Base-by-base conservation (phyloP, 2,797 vertebrate species). In the Pantherophis vulpinus region DNA sequence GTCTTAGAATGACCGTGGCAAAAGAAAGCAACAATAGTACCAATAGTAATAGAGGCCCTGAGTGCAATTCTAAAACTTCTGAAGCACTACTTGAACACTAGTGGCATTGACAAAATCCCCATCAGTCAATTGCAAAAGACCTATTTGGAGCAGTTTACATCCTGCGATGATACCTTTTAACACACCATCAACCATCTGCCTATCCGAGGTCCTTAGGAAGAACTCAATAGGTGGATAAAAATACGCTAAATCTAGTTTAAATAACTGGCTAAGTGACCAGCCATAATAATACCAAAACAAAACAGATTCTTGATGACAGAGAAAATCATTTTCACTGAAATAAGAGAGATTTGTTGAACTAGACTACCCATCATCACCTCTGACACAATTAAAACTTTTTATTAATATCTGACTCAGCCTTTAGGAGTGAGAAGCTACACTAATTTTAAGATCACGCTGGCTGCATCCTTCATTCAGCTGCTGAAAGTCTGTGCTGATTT, bases 401-500 rank as follows among this genome's bases (percentile, higher is more conserved):
- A 42, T 25, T 25, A 42, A 37, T 79, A 5, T 83, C 1, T 1
- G 7, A 11, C 9, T 18, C 79, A 66, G 9, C 37, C 18, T 20
- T 54, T 86, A 29, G 29, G 51, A 89, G 27, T 27, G n/a, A 37
- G 25, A 54, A 70, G 37, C 60, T 2, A 1, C n/a, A 18, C 66
- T 54, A n/a, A 1, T n/a, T 89, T 37, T 54, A 86, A 86, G 51
- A 32, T 1, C 70, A n/a, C 54, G 14, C 58, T 92, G 63, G 27
- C 79, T 87, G 29, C 37, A 11, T 29, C 32, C 42, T 83, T 70
- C 25, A 60, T 94, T 74, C 14, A 59, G 91, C 88, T 92, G 61
- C 87, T 92, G 86, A 94, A 93, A 93, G 63, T 86, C 54, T 70
- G 70, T 6, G 13, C 37, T 37, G 87, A 92, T 70, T 61, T 70